Base-by-base conservation (phyloP, 2,888 invertebrate genomes). In the Thymelicus sylvestris region DNA sequence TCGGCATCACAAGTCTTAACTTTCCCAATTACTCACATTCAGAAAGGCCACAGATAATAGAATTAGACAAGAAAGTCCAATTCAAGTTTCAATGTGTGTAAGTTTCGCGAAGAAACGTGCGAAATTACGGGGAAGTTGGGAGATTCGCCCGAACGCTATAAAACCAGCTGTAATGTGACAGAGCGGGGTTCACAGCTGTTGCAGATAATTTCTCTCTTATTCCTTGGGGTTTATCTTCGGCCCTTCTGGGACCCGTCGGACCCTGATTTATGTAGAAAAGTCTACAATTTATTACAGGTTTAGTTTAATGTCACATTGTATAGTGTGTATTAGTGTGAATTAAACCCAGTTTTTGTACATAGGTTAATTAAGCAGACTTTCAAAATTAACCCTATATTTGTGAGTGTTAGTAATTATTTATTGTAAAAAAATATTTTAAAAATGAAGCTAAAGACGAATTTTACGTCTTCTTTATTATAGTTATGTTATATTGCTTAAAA, bases 241-340 rank as follows among this genome's bases (percentile, higher is more conserved):
- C 85, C 85, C 86, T 85, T 86, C 83, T 83, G 85, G 85, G 83
- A 81, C 83, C 79, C 79, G 83, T 82, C 83, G 77, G 81, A 80
- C 84, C 76, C 85, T 88, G 89, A 90, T 91, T 91, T 91, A 91
- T 89, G 87, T 83, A 86, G 86, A 83, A 86, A 88, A 88, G 82
- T 86, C 83, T 79, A 79, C 50, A 85, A 91, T 90, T 87, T 90
- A 90, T 87, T 83, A 85, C 83, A 81, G 55, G 15, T 64, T 48
- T 15, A 15, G 19, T 15, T 50, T n/a, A 4, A 4, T 50, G 7
- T 12, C 0, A 5, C 12, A 31, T 31, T 31, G 31, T 31, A 31
- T 19, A 19, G 2, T 19, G 19, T 19, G 2, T 19, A 19, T 2
- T 19, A 19, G 19, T 19, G 19, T 19, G 19, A 19, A 19, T 19